Conservation (phyloP, 2,113 vertebrate species). For the Zapornia atra region DNA sequence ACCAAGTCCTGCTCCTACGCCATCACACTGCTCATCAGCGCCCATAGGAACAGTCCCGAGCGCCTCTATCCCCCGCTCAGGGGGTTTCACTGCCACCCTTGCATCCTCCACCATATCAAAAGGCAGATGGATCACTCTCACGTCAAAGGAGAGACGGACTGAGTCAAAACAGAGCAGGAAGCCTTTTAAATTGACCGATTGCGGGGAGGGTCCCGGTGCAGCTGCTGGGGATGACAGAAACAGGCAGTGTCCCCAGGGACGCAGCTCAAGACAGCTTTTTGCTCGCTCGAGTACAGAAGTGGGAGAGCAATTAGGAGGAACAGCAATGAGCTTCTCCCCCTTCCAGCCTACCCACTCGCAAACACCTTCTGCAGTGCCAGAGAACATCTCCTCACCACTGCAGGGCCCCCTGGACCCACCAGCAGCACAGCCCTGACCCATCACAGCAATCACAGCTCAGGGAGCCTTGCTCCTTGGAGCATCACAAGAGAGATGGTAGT, state of each 20-base stretch:
- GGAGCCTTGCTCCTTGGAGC: background rate
- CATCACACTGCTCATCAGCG: background rate
- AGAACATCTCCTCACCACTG: background rate
- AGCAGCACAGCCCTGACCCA: background rate
- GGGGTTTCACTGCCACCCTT: background rate
- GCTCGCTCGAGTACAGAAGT: conserved; percentile 3
- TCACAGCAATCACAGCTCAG: background rate
- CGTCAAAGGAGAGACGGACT: background rate
- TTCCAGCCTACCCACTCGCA: conserved; percentile 4
- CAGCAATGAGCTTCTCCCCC: background rate
- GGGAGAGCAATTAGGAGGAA: conserved; percentile 59
- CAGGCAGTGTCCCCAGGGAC: conserved; percentile 33
- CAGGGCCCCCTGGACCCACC: background rate
- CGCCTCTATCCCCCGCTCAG: background rate
- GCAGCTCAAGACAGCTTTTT: background rate
- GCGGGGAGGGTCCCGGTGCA: background rate
- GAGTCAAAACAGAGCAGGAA: conserved; percentile 9
- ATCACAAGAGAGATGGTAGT: accelerated
- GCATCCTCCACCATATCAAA: background rate
- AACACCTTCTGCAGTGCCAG: background rate
- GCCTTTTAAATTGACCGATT: background rate
- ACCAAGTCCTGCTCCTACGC: background rate
- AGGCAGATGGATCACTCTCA: background rate
- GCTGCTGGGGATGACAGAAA: background rate
- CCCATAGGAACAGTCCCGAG: background rate